Conservation (phyloP, 2,888 invertebrate genomes). For the Drosophila cognata region DNA sequence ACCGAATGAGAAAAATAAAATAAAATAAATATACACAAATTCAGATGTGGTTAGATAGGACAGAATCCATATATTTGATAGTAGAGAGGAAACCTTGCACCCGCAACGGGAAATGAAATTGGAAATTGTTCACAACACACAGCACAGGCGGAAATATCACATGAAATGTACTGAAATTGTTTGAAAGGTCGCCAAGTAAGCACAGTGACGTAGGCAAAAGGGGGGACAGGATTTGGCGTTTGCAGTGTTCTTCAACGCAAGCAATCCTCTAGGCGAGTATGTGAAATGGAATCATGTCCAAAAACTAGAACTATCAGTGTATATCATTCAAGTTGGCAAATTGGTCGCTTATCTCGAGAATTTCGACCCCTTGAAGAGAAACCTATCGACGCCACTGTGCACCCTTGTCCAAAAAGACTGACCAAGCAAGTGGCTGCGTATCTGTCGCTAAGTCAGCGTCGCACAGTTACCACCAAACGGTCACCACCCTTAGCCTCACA, state of each 20-base stretch:
- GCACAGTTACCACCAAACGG: constrained; percentile 29
- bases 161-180: constrained; percentile 20
- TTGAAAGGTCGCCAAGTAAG: background rate
- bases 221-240: background rate
- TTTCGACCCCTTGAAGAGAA: background rate
- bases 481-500: constrained; percentile 26
- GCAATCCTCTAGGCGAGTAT: background rate
- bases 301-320: background rate
- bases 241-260: background rate
- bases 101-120: constrained; percentile 8
- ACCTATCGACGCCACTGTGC: constrained; percentile 18
- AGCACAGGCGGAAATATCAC: constrained; percentile 22
- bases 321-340: background rate
- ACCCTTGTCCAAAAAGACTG: constrained; percentile 3
- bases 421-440: constrained; percentile 30
- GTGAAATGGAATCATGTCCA: background rate
- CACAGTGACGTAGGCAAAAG: background rate
- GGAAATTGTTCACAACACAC: constrained; percentile 14
- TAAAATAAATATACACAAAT: background rate
- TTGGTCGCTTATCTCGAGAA: background rate
- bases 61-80: constrained; percentile 7
- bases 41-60: background rate
- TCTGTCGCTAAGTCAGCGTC: constrained; percentile 21
- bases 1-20: constrained; percentile 30
- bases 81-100: background rate